Evolutionary conservation across 2,888 invertebrate species (phyloP).

Genomic region (Chrysolina americana): DNA sequence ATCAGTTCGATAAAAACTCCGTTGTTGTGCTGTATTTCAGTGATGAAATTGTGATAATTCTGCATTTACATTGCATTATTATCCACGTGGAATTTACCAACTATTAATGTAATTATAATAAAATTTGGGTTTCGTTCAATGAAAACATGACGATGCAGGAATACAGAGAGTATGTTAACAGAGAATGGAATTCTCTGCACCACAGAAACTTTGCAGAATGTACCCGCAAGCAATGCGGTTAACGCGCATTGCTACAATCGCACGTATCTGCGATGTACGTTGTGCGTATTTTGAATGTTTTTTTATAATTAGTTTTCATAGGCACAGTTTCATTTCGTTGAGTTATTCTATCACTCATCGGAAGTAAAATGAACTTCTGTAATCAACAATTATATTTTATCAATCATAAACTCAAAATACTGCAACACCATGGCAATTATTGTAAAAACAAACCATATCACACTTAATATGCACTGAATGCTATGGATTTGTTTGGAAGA

Average conservation of each 20-base stretch:
- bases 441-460: no score
- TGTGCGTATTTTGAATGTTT: neutral
- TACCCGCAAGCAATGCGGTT: slow-evolving; percentile 67
- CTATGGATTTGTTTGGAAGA: no score
- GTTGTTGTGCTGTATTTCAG: no score
- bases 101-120: slow-evolving; percentile 33
- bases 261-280: slow-evolving; percentile 47
- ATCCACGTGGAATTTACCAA: neutral
- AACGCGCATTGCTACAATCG: slow-evolving; percentile 66
- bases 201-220: slow-evolving; percentile 61
- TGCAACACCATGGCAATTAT: no score
- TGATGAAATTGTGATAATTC: no score
- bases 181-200: slow-evolving; percentile 59
- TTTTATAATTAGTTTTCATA: neutral
- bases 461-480: no score
- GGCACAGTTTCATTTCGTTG: neutral
- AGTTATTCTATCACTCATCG: neutral
- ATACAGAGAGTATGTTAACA: slow-evolving; percentile 56
- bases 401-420: no score
- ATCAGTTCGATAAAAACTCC: no score
- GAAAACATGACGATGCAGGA: slow-evolving; percentile 45
- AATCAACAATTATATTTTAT: no score
- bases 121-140: slow-evolving; percentile 42
- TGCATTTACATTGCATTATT: neutral
- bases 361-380: no score